Evolutionary conservation across 1,140 invertebrate species (phyloP).

Genomic region (Papilio polytes): DNA sequence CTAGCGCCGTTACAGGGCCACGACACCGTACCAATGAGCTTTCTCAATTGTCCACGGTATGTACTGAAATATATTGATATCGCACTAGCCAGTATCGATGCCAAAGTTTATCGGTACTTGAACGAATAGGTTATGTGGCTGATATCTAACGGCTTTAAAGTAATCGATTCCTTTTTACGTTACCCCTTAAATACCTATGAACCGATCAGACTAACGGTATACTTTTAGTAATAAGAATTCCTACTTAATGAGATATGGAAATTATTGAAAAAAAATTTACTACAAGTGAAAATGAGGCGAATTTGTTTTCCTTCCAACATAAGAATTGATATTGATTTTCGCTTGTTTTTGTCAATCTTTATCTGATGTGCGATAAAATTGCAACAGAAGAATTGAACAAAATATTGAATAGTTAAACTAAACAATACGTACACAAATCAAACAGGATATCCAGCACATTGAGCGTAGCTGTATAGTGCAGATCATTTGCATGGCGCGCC

Average conservation of each 20-base stretch:
- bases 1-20: constrained; percentile 54
- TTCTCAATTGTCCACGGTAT: constrained; percentile 33
- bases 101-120: constrained; percentile 17
- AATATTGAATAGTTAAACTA: constrained; percentile 46
- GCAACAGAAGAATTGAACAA: background rate
- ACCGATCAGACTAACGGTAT: too few relatives aligned
- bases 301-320: too few relatives aligned
- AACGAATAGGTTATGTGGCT: background rate
- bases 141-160: background rate
- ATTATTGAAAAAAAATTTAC: too few relatives aligned
- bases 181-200: background rate
- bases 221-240: too few relatives aligned
- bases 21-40: constrained; percentile 24
- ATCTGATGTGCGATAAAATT: too few relatives aligned
- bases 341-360: background rate
- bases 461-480: constrained; percentile 59
- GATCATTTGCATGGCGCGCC: constrained; percentile 74
- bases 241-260: too few relatives aligned
- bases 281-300: too few relatives aligned
- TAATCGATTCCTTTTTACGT: background rate
- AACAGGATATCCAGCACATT: constrained; percentile 72
- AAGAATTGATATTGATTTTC: too few relatives aligned
- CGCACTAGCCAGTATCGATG: background rate
- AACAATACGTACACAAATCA: constrained; percentile 78
- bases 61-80: constrained; percentile 17